Conservation (phyloP, 2,113 vertebrate genomes). For the Sinocyclocheilus grahami region DNA sequence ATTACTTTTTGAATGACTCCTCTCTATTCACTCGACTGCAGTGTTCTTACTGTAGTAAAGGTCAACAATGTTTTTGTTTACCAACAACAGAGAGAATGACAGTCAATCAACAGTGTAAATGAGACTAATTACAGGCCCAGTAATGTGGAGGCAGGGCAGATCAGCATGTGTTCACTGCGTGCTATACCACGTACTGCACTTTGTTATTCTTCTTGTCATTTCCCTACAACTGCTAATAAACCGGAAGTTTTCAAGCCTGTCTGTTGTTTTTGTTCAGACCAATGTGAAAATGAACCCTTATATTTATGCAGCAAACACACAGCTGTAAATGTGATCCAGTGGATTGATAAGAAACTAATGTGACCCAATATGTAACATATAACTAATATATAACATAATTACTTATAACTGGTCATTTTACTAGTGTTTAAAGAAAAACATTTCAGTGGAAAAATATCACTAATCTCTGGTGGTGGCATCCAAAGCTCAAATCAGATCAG, state of each 20-base stretch:
- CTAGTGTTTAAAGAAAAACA: not conserved
- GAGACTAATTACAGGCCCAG: not conserved
- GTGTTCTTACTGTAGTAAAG: not conserved
- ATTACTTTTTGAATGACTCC: not conserved
- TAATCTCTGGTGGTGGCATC: not conserved
- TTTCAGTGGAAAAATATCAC: not conserved
- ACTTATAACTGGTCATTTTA: not conserved
- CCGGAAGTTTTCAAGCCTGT: no score
- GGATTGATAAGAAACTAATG: no score
- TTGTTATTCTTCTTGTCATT: no score
- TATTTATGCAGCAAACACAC: no score
- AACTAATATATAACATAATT: not conserved
- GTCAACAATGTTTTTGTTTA: not conserved
- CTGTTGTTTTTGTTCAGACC: no score
- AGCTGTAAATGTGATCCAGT: no score
- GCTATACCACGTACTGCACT: not conserved
- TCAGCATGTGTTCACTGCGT: not conserved
- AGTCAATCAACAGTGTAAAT: constrained; percentile 13
- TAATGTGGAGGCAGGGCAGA: not conserved
- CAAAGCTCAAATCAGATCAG: not conserved
- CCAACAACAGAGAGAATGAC: not conserved
- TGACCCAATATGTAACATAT: no score
- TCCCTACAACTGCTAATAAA: no score
- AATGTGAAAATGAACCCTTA: no score
- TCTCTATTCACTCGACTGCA: not conserved